These are phyloP conservation scores for Callorhinus ursinus DNA, from an alignment of 2,113 vertebrate species.

Conservation along the genomic window DNA sequence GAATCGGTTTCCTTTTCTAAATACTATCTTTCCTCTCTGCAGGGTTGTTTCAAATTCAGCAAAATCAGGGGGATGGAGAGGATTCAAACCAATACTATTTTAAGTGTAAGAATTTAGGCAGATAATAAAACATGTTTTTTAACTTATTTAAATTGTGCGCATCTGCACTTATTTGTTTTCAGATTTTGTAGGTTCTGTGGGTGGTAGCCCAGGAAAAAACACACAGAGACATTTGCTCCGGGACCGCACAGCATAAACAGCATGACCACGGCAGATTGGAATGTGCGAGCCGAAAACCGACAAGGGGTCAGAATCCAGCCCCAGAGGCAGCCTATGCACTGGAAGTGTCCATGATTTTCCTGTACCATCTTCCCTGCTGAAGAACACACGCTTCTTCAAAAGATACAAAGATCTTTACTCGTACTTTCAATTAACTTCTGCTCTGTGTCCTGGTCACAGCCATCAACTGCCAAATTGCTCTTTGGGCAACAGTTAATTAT, in stretches of 20 bases:
- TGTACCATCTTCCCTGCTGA: conserved; percentile 52
- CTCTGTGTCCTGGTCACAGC: conserved; percentile 77
- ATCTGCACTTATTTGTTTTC: conserved; percentile 80
- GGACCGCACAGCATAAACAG: conserved; percentile 60
- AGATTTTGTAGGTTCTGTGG: conserved; percentile 72
- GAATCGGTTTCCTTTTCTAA: conserved; percentile 60
- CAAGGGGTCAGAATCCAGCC: conserved; percentile 50
- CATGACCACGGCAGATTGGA: conserved; percentile 64
- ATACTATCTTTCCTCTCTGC: conserved; percentile 44
- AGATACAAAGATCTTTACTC: conserved; percentile 70
- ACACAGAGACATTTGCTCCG: conserved; percentile 71
- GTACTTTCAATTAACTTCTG: conserved; percentile 79
- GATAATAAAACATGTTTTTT: conserved; percentile 75
- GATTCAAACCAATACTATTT: conserved; percentile 71
- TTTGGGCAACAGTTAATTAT: conserved; percentile 90
- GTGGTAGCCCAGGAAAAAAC: conserved; percentile 59
- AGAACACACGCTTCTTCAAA: conserved; percentile 64
- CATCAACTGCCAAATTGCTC: conserved; percentile 85
- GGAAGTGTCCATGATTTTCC: conserved; percentile 41
- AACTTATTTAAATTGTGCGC: conserved; percentile 71
- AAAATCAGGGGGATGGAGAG: conserved; percentile 43
- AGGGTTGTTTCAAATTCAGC: conserved; percentile 41
- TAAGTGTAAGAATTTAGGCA: conserved; percentile 60
- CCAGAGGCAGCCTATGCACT: conserved; percentile 10
- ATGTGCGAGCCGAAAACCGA: conserved; percentile 63